Base-by-base conservation (phyloP, 35 echinoderm and acorn worm genomes). In the Patiria miniata region DNA sequence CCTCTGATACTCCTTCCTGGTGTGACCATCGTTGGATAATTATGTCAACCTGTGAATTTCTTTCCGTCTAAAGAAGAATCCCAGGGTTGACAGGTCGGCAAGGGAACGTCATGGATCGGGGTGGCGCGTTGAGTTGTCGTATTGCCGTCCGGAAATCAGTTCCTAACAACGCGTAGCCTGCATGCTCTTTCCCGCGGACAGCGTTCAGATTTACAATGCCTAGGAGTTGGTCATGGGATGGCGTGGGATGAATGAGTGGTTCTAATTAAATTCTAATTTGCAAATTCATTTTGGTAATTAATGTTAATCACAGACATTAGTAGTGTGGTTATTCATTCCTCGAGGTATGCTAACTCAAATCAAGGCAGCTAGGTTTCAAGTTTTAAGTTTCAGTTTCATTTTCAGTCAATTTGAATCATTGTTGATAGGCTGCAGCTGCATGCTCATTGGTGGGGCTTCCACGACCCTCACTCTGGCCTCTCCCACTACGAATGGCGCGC, bases 401-500 rank as follows among this genome's bases (percentile, higher is more conserved):
- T 47, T 47, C 42, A 6, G 12, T 47, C 12, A 6, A 12, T 47
- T 47, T 47, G 42, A 47, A 6, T 47, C 4, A 4, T 6, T 47
- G 42, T 42, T 86, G 40, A 61, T 38, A 86, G 83, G 58, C 26
- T n/a, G 18, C 37, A 39, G 7, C 39, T 88, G 28, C 28, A 21
- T 19, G 86, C 86, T 37, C 77, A 88, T 40, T 88, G 86, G 86
- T 88, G 53, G 73, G 77, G 77, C 2, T 88, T 88, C 54, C 39
- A 88, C 60, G 86, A 88, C 39, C 86, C 86, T 18, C 77, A 88
- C 37, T 79, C 86, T 21, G 17, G 54, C 32, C 40, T 88, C 16
- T 88, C 86, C 29, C 77, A 88, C 77, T 88, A 80, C 59, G 86
- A 88, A 88, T 88, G 86, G 86, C 56, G 76, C 7, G 86, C 78